Base-by-base conservation (phyloP, 1,140 invertebrate genomes). In the Drosophila repletoides region DNA sequence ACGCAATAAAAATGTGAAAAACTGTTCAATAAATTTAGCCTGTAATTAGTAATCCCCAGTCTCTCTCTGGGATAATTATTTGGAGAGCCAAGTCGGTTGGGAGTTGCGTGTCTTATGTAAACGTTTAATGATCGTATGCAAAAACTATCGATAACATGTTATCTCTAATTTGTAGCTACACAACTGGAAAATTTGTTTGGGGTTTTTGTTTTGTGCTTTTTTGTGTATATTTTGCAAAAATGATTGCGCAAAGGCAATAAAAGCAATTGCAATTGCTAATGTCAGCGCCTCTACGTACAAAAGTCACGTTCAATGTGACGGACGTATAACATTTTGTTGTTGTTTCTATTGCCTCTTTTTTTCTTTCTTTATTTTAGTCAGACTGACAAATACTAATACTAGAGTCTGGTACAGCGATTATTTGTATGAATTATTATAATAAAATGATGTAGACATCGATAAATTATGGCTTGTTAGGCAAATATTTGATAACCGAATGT, bases 291-390 rank as follows among this genome's bases (percentile, higher is more conserved):
- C 26, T 9, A n/a, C n/a, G 41, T 26, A 7, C 19, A 22, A 55
- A 69, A 69, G 66, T 69, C 66, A 69, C 66, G 59, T 69, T 69
- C 66, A 64, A 56, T 64, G 36, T 56, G 38, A 52, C 45, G 38
- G n/a, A 60, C 34, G 55, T 36, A 48, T 48, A 26, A 36, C 40
- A 5, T 2, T 12, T 33, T 33, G 17, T 51, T 33, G 15, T 9
- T 48, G 10, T 29, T 41, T 29, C 19, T 9, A 10, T 48, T 41
- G 22, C 10, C 17, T 41, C 22, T 2, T 6, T n/a, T 14, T 15
- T 26, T 26, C n/a, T 26, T n/a, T 14, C 34, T 38, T 9, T 40
- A n/a, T 40, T 40, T 15, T 40, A 5, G 53, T 41, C 31, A 26
- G 31, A 38, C 36, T 33, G 49, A 10, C 38, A 48, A 26, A 61